Evolutionary conservation across 2,113 vertebrate species (phyloP), one percentile per base, ranked within the genome.

Genomic region (Crocuta crocuta): DNA sequence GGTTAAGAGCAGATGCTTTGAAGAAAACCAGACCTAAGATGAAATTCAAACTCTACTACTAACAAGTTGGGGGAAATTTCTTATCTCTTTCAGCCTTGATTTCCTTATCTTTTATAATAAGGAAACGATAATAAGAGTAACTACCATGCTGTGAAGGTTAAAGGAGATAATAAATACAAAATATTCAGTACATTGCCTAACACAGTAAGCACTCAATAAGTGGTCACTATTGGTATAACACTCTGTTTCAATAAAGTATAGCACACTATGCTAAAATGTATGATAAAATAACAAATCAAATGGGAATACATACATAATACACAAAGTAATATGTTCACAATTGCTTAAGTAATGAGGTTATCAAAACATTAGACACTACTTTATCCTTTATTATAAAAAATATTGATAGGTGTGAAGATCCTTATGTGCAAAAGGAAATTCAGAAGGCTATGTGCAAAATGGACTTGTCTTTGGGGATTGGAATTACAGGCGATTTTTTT

Each of bases 51-150:
- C 12, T 95, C 58, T 88, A 0, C 10, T 39, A 45, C 23, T 78
- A 53, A 93, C 61, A 89, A 35, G 48, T 76, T 43, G 23, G 55
- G 53, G 70, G 13, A 92, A 78, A 17, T 68, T 74, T 89, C 66
- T 73, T 80, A 53, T 71, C 63, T 79, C 68, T 58, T 88, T 80
- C 79, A 82, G 79, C 16, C 1, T 83, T 66, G 5, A 24, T 96
- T 94, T 93, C n/a, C 45, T 88, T 74, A 58, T 68, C 26, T 93
- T 93, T 86, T 61, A 61, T 61, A 55, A 87, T 91, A 97, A 66
- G 61, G 71, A 96, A 89, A 87, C 5, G 0, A 79, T 73, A 70
- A 82, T 53, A 65, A 70, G 35, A 66, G 9, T 9, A 84, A 4
- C 48, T 16, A n/a, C 16, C 4, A 61, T 31, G 24, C 21, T 35